Evolutionary conservation across 2,888 invertebrate genomes (phyloP).

Genomic region (Drosophila helvetica): DNA sequence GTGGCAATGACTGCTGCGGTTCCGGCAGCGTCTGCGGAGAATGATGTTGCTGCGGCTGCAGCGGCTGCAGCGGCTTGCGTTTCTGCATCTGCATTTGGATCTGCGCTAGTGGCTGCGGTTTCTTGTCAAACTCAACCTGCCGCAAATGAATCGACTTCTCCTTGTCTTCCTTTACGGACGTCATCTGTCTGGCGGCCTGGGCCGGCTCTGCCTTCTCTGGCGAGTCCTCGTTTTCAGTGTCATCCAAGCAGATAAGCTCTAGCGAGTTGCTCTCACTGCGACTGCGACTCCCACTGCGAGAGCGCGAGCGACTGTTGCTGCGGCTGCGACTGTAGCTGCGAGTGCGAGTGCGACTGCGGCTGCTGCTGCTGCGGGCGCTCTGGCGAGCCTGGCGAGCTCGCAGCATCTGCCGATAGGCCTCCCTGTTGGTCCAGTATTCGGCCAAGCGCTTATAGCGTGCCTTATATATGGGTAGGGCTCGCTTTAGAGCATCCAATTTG

Average conservation of each 20-base stretch:
- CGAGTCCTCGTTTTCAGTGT: conserved; percentile 69
- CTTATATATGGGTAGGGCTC: conserved; percentile 7
- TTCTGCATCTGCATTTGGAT: not conserved
- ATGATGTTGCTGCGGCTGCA: not conserved
- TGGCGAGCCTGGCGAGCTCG: not conserved
- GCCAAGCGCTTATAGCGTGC: not conserved
- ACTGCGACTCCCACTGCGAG: conserved; percentile 26
- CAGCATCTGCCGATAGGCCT: not conserved
- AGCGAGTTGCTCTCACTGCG: conserved; percentile 45
- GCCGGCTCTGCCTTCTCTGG: conserved; percentile 51
- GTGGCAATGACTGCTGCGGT: too few species aligned
- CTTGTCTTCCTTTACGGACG: conserved; percentile 21
- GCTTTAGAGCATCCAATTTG: conserved; percentile 32
- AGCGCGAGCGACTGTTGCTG: not conserved
- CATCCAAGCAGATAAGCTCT: conserved; percentile 66
- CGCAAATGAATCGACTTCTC: conserved; percentile 3
- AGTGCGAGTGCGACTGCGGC: conserved; percentile 12
- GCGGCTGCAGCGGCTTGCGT: too few species aligned
- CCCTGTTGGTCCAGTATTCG: not conserved
- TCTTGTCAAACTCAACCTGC: conserved; percentile 18
- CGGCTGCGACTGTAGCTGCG: conserved; percentile 13
- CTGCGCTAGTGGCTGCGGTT: not conserved
- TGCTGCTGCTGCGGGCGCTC: conserved; percentile 26
- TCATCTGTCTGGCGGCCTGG: not conserved
- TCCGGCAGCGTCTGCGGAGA: not conserved